Conservation (phyloP, 2,888 invertebrate species). For the Cephus nigrinus region DNA sequence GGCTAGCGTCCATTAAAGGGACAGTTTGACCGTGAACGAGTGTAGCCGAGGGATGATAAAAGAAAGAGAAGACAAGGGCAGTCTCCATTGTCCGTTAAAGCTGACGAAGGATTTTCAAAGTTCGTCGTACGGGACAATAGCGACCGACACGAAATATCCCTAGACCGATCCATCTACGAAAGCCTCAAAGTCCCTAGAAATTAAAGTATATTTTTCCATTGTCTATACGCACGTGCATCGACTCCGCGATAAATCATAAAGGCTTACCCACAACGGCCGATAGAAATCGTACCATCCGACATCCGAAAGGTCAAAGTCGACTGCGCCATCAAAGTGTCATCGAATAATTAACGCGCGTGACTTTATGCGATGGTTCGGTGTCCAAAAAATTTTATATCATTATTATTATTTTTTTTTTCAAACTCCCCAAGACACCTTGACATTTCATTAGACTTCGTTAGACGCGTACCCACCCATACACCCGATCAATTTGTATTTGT, state of each 20-base stretch:
- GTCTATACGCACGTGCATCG: no score
- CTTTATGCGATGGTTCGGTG: neutral
- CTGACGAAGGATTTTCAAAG: constrained; percentile 36
- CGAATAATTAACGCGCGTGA: neutral
- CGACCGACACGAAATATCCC: neutral
- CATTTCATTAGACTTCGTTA: neutral
- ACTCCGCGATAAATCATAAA: no score
- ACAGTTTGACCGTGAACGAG: constrained; percentile 46
- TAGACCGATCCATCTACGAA: neutral
- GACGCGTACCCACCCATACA: neutral
- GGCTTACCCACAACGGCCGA: neutral
- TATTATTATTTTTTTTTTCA: neutral
- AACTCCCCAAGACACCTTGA: neutral
- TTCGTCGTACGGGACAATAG: constrained; percentile 20
- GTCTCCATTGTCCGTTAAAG: constrained; percentile 36
- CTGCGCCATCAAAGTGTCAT: neutral
- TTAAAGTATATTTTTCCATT: no score
- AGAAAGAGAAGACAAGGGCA: constrained; percentile 21
- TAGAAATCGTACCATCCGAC: neutral
- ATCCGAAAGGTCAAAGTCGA: neutral
- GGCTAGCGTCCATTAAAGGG: constrained; percentile 39
- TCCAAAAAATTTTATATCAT: neutral
- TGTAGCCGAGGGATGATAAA: constrained; percentile 15
- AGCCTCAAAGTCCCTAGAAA: neutral
- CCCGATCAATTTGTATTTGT: neutral